Percentiles rank a stretch among this genome's conserved stretches.
phyloP scores from a whole-genome alignment of 2,797 vertebrate species.

The Halcyon smyrnensis region DNA sequence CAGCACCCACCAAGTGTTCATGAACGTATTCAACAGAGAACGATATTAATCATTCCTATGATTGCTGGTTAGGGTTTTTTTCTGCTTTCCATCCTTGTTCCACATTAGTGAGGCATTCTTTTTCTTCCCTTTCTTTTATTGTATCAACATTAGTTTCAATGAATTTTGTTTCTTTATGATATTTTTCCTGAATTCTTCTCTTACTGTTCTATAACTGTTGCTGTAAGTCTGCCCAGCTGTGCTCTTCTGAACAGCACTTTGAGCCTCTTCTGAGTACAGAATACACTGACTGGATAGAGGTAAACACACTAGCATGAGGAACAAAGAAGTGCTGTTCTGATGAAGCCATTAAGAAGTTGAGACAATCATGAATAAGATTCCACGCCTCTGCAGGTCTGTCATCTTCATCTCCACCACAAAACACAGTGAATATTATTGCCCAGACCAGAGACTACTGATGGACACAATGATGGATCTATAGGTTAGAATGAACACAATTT shows the following conservation, averaged over 20 bases:
- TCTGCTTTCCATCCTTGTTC: neutral
- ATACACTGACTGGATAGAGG: neutral
- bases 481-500: neutral
- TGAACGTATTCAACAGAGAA: neutral
- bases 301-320: neutral
- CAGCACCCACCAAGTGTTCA: neutral
- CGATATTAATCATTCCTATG: neutral
- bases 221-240: neutral
- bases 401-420: neutral
- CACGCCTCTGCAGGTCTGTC: neutral
- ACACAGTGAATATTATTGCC: neutral
- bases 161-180: neutral
- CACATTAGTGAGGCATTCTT: neutral
- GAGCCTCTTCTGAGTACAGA: neutral
- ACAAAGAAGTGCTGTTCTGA: neutral
- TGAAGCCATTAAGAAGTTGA: neutral
- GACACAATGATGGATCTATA: neutral
- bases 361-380: rapidly evolving
- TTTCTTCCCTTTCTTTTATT: neutral
- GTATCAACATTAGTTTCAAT: neutral
- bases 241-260: neutral
- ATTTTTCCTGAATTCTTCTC: neutral
- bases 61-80: neutral
- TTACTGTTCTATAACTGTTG: neutral
- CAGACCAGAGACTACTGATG: neutral